Evolutionary conservation across 2,113 vertebrate genomes (phyloP).

Genomic region (Scolopax mira): DNA sequence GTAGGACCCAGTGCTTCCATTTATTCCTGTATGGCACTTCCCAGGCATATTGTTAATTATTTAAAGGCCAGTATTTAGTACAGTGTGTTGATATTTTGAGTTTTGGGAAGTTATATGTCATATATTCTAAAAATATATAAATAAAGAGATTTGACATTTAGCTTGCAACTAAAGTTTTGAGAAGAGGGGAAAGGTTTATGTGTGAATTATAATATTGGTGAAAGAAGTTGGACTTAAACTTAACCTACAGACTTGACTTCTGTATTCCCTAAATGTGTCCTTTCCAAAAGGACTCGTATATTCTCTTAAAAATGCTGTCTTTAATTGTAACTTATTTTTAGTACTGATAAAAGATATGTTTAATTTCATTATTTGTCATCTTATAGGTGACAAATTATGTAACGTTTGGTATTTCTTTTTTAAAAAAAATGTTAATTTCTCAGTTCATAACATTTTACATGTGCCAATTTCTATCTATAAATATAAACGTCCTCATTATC

Average conservation of each 20-base stretch:
- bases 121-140: not conserved
- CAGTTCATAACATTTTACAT: slow-evolving; percentile 31
- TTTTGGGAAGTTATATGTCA: not conserved
- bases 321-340: not conserved
- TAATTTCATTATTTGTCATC: not conserved
- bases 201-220: not conserved
- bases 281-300: not conserved
- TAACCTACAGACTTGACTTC: not conserved
- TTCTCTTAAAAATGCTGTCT: not conserved
- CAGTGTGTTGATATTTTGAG: not conserved
- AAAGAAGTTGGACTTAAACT: not conserved
- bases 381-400: not conserved
- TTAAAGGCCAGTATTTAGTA: not conserved
- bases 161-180: not conserved
- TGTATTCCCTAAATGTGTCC: not conserved
- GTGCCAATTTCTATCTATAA: slow-evolving; percentile 43
- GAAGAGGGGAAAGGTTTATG: not conserved
- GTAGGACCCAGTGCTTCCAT: not conserved
- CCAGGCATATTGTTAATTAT: not conserved
- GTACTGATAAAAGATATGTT: not conserved
- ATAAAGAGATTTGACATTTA: not conserved
- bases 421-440: not conserved
- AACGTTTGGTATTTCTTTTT: slow-evolving; percentile 16
- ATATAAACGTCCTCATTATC: slow-evolving; percentile 33
- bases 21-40: not conserved